Base-by-base conservation (phyloP, 1,140 invertebrate genomes). In the Drosophila lacertosa region DNA sequence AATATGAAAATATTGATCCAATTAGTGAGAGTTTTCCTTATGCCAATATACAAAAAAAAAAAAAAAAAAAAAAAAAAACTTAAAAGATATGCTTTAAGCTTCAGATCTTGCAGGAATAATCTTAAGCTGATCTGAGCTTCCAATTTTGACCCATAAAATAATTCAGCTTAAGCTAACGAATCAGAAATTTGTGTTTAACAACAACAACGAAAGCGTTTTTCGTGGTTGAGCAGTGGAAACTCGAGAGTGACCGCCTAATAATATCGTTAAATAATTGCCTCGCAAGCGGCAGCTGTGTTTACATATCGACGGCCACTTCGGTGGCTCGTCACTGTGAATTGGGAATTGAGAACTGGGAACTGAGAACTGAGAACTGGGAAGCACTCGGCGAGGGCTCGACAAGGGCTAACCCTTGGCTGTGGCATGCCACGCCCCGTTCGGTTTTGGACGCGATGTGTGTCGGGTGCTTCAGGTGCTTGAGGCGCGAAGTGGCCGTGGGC, bases 271-370 rank as follows among this genome's bases (percentile, higher is more conserved):
- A 59, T 82, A 77, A 77, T 74, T 81, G 71, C 62, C 69, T 45
- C 26, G 48, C 42, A 70, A 63, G 66, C 65, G 76, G 80, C 81
- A 84, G 81, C 81, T 84, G 81, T 84, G 82, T 84, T 84, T 84
- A 82, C 81, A 70, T 81, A 77, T 65, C 32, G 33, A 57, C 16
- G 45, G 35, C 26, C 39, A 64, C 13, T 60, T 62, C 39, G 20
- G 51, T 58, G 62, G 26, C 13, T n/a, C 11, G 20, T 16, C 22
- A 4, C 24, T 29, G 48, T 9, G 48, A n/a, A 37, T 13, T 29
- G 48, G 15, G 48, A n/a, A 37, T n/a, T n/a, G n/a, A n/a, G n/a
- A n/a, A n/a, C 24, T 29, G 48, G 15, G 48, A n/a, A 37, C 24
- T 29, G 48, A 10, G 48, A n/a, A 37, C 24, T 29, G 48, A 10